Evolutionary conservation across 2,797 vertebrate species (phyloP).

Genomic region (Columba guinea): DNA sequence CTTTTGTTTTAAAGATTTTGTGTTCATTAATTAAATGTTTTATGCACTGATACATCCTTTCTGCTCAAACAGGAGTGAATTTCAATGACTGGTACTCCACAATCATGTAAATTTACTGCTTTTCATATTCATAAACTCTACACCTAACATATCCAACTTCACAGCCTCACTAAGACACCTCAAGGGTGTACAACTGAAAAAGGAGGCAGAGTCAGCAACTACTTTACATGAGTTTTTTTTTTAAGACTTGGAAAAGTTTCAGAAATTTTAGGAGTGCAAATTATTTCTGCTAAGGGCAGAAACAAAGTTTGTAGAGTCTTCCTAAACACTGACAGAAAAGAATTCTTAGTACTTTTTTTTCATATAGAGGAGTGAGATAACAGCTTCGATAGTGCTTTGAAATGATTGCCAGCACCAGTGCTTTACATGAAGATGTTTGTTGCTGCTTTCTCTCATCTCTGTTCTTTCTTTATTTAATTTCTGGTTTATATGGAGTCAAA

Average conservation of each 20-base stretch:
- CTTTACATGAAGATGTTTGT: background rate
- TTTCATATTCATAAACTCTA: constrained; percentile 65
- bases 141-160: constrained; percentile 44
- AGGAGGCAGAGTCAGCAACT: constrained; percentile 55
- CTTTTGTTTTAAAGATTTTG: constrained; percentile 21
- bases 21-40: constrained; percentile 52
- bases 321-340: background rate
- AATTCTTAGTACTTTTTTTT: background rate
- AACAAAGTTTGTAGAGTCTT: constrained; percentile 22
- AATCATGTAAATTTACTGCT: constrained; percentile 56
- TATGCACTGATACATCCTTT: constrained; percentile 26
- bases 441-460: background rate
- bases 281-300: constrained; percentile 51
- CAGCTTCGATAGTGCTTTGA: background rate
- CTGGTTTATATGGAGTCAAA: background rate
- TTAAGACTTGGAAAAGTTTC: constrained; percentile 29
- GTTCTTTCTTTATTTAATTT: background rate
- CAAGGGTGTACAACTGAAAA: constrained; percentile 34
- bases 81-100: constrained; percentile 38
- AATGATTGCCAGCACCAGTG: background rate
- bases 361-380: background rate
- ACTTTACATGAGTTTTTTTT: constrained; percentile 3
- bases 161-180: constrained; percentile 43
- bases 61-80: constrained; percentile 52
- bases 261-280: constrained; percentile 56